phyloP scores from a whole-genome alignment of 2,797 vertebrate genomes.

The Craterocephalus amniculus region DNA sequence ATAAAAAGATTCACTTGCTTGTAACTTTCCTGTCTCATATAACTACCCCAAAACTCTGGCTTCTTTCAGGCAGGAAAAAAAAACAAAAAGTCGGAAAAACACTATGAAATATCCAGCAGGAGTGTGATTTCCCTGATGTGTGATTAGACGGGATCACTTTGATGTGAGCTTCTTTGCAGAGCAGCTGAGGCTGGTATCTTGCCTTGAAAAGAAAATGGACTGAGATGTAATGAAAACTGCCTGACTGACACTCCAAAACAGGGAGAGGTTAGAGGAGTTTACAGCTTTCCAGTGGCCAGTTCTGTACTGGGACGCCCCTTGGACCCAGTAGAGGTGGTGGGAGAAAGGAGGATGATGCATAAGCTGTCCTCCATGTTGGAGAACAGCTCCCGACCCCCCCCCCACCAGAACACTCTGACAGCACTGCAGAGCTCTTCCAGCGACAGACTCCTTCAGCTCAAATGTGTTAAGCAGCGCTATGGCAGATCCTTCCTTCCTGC shows the following conservation, averaged over 20 bases:
- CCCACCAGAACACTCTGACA: neutral
- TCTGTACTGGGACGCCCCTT: neutral
- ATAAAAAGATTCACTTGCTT: neutral
- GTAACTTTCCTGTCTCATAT: constrained; percentile 31
- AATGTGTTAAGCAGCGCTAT: neutral
- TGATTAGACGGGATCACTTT: constrained; percentile 66
- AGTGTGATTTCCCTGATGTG: constrained; percentile 66
- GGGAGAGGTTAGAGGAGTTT: constrained; percentile 11
- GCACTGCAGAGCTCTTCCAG: neutral
- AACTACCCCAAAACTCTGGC: constrained; percentile 8
- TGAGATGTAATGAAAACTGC: constrained; percentile 36
- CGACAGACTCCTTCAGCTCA: neutral
- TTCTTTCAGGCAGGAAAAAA: constrained; percentile 5
- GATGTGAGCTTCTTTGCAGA: constrained; percentile 57
- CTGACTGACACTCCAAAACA: constrained; percentile 47
- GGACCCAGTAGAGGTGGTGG: neutral
- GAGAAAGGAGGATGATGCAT: neutral
- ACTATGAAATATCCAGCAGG: constrained; percentile 33
- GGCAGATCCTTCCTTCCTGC: neutral
- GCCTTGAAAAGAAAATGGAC: constrained; percentile 51
- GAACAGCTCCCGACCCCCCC: too few relatives aligned
- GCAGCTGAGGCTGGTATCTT: constrained; percentile 24
- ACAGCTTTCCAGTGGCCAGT: neutral
- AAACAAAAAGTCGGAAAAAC: constrained; percentile 25
- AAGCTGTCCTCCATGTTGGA: neutral